Evolutionary conservation across 2,797 vertebrate genomes (phyloP), one percentile per base, ranked within the genome.

Genomic region (Cyclopterus lumpus): DNA sequence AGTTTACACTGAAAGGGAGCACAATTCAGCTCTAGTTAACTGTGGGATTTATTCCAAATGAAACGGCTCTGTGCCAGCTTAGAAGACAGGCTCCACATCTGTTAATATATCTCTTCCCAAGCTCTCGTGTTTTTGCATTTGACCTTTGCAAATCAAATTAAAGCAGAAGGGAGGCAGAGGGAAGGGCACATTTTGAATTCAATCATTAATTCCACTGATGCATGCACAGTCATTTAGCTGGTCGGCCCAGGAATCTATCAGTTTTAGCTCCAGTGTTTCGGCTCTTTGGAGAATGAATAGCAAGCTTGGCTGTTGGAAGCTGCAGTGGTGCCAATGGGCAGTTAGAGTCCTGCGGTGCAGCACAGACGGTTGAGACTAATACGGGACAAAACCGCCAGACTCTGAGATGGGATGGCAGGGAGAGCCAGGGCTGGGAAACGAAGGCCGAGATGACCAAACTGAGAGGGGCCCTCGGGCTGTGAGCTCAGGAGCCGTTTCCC

Each of bases 341-440:
- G 72, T 81, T 74, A 69, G 65, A 65, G 58, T 65, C 77, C 82
- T 59, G 55, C 62, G 36, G 76, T 73, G 77, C 71, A 63, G 72
- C 72, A 71, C 83, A 85, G 86, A 82, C 76, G 81, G 84, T 79
- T 78, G 84, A 79, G 80, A 81, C 83, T 84, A 78, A 75, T 69
- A 66, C 44, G 36, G 20, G 16, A 61, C 20, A 9, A 34, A 15
- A 24, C 40, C 36, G 75, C 79, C 82, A 84, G 65, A 44, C 40
- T 32, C 42, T 36, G 59, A 69, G 72, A 77, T 65, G 38, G 62
- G 55, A 38, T 67, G 38, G 40, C 12, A 2, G 24, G 49, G 73
- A 46, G 65, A 79, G 73, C 28, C 34, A 54, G 67, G 59, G 38
- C 4, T 40, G 32, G 20, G 36, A 38, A 11, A 63, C 28, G 30